These are phyloP conservation scores for Palaemon carinicauda DNA, from an alignment of 1,140 invertebrate species.

Conservation along the genomic window DNA sequence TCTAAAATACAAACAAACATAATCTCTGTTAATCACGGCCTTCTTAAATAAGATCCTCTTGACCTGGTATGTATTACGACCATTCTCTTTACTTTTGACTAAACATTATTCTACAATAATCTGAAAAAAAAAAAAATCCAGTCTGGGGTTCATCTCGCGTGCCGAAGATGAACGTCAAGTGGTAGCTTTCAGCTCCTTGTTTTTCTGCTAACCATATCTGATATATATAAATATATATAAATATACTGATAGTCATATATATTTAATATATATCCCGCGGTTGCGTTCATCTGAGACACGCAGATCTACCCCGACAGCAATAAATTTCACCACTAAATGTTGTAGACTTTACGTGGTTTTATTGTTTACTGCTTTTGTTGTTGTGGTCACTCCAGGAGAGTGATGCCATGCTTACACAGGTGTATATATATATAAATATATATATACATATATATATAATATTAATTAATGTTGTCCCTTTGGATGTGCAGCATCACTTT, in stretches of 20 bases:
- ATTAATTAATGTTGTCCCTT: background rate
- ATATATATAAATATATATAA: slow-evolving; percentile 19
- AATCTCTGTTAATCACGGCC: background rate
- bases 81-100: slow-evolving; percentile 3
- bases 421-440: slow-evolving; percentile 15
- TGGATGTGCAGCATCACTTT: background rate
- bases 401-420: background rate
- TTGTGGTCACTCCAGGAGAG: background rate
- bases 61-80: slow-evolving; percentile 14
- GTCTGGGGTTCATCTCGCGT: background rate
- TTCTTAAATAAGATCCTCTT: slow-evolving; percentile 15
- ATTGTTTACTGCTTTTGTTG: background rate
- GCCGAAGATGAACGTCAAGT: background rate
- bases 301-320: too few relatives aligned
- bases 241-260: slow-evolving; percentile 3
- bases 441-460: slow-evolving; percentile 6
- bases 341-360: background rate
- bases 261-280: background rate
- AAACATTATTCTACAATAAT: background rate
- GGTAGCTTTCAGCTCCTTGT: background rate
- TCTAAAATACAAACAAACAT: background rate
- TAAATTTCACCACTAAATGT: background rate
- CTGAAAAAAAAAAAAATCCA: background rate
- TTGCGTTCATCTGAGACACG: too few relatives aligned
- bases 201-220: background rate